Base-by-base conservation (phyloP, 2,797 vertebrate species). In the Selene dorsalis region DNA sequence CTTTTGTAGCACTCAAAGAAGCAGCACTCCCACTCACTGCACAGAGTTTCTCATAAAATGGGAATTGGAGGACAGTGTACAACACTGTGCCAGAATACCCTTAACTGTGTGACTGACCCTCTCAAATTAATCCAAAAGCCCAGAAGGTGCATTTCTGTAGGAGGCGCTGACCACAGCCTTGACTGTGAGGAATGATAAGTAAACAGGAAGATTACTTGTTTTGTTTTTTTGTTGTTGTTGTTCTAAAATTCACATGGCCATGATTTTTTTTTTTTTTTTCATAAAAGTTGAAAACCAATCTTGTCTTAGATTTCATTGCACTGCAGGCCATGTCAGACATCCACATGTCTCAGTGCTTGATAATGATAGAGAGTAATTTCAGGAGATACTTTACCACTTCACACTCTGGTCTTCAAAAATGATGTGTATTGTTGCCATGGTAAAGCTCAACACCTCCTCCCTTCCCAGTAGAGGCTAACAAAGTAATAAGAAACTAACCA, bases 81-180 rank as follows among this genome's bases (percentile, higher is more conserved):
- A n/a, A 61, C 68, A 73, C 22, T 0, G 22, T 57, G 66, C 73
- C 64, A 75, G 66, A 56, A 77, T 74, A 65, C 24, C 18, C n/a
- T 67, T 59, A 50, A 10, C 69, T 77, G n/a, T 75, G 75, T 77
- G 68, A 62, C 78, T 80, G 73, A 85, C 78, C 80, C 63, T 75
- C 45, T 68, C 47, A 73, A 73, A 73, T 75, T 17, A 73, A 80
- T 67, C 16, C 5, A 32, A 43, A 78, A 79, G 7, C 47, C 63
- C 50, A 9, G n/a, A 67, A 43, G 56, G n/a, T n/a, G 16, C 14
- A 5, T 30, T 78, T 76, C 65, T 20, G 22, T 18, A 18, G 35
- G 52, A 64, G 47, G 47, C 47, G 5, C n/a, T 62, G 70, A 80
- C 35, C 50, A 47, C 2, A 4, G 43, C 22, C 47, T 26, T 20